Base-by-base conservation (phyloP, 2,888 invertebrate genomes). In the Callinectes sapidus region DNA sequence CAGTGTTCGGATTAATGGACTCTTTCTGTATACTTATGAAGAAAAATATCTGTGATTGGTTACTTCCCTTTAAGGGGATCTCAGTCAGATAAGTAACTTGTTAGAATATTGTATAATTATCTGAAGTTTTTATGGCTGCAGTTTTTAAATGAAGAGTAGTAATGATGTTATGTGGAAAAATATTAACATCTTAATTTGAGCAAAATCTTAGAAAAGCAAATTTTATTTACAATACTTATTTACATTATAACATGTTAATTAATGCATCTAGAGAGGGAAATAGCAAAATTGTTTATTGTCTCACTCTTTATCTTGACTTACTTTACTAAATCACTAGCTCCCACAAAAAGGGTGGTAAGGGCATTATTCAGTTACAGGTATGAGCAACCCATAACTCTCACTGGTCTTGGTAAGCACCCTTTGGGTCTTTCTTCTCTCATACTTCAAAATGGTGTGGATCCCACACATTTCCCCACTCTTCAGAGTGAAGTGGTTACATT, bases 401-500 rank as follows among this genome's bases (percentile, higher is more conserved):
- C 55, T 54, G n/a, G 18, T 88, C 55, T 87, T 87, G 87, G 54
- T 88, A 55, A 28, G 55, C 81, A 81, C 35, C 35, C 81, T n/a
- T 81, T 35, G 35, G 35, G 32, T 35, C 35, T 81, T 81, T 28
- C 81, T 81, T 35, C 81, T 81, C 10, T 35, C 35, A 35, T 16
- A 81, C 32, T 35, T 81, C 81, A 35, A 35, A 35, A 35, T 35
- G 13, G 81, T 81, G 35, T 81, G 81, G 81, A 35, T 16, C 35
- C 35, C 81, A 81, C 81, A 35, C 35, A 61, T 39, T 90, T 85
- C 85, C 85, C 35, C 39, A 86, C 90, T 61, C 90, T 85, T 71
- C 87, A 87, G 48, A 55, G 86, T 55, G 71, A 55, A 91, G 55
- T 91, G 87, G 87, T 87, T 87, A 39, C 87, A 87, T 92, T 90